A percentile compares a stretch with the other conserved stretches of the same genome.
Evolutionary conservation across 2,113 vertebrate species (phyloP).

Genomic region (Fulmarus glacialis): DNA sequence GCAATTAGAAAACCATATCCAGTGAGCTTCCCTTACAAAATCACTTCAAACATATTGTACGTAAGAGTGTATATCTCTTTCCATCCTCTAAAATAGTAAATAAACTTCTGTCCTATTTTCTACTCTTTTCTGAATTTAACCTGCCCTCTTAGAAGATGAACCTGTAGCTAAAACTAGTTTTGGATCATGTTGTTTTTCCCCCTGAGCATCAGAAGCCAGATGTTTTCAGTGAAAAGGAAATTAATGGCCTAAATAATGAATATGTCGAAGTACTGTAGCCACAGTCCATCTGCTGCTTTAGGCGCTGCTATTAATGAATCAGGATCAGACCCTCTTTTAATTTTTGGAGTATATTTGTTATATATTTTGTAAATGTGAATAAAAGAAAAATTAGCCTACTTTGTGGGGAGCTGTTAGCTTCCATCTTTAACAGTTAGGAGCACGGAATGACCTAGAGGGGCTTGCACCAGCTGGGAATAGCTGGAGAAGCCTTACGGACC

Average conservation of each 20-base stretch:
- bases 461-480: not conserved
- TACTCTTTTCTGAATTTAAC: slow-evolving; percentile 8
- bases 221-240: slow-evolving; percentile 67
- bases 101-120: not conserved
- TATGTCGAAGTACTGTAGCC: slow-evolving; percentile 49
- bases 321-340: not conserved
- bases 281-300: slow-evolving; percentile 65
- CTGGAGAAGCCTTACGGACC: fast-evolving
- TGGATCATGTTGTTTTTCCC: slow-evolving; percentile 48
- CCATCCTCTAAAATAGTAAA: not conserved
- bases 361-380: slow-evolving; percentile 36
- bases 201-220: slow-evolving; percentile 65
- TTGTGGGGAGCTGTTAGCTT: not conserved
- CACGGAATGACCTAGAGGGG: not conserved
- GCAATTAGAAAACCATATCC: not conserved
- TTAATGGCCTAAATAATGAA: slow-evolving; percentile 74
- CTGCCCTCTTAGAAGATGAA: slow-evolving; percentile 50
- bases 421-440: not conserved
- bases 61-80: fast-evolving
- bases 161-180: slow-evolving; percentile 52
- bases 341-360: slow-evolving; percentile 5
- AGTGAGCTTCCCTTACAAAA: not conserved
- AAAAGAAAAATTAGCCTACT: not conserved
- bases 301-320: not conserved
- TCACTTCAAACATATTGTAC: not conserved